Conservation (phyloP, 2,113 vertebrate species). For the Heliornis fulica region DNA sequence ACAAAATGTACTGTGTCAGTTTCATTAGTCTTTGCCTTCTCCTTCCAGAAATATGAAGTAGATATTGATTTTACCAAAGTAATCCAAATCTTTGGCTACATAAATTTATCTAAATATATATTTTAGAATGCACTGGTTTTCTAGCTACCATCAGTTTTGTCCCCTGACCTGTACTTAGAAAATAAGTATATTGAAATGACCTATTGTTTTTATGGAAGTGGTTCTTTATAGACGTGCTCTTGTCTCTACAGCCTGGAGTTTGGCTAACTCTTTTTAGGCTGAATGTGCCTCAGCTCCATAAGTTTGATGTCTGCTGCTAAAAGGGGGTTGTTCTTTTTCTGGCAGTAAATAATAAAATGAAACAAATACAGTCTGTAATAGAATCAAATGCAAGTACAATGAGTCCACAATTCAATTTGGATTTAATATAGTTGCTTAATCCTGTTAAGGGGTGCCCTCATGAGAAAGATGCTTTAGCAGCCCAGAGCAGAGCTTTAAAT, state of each 20-base stretch:
- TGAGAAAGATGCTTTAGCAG: slow-evolving; percentile 35
- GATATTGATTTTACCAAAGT: slow-evolving; percentile 47
- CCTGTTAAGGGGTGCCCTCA: slow-evolving; percentile 28
- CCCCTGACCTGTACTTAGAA: not conserved
- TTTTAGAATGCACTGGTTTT: not conserved
- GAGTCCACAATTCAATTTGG: slow-evolving; percentile 41
- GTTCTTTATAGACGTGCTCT: not conserved
- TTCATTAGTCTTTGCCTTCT: slow-evolving; percentile 35
- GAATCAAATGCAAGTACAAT: slow-evolving; percentile 45
- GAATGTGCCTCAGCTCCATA: not conserved
- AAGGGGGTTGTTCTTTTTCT: slow-evolving; percentile 3
- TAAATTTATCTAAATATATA: not conserved
- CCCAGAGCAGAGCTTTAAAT: not conserved
- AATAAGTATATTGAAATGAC: slow-evolving; percentile 16
- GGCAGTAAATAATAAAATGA: slow-evolving; percentile 32
- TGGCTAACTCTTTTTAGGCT: not conserved
- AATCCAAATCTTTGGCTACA: slow-evolving; percentile 8
- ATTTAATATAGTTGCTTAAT: slow-evolving; percentile 49
- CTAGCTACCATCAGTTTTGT: not conserved
- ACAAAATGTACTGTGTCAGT: slow-evolving; percentile 35
- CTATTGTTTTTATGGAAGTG: not conserved
- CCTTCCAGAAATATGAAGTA: slow-evolving; percentile 37
- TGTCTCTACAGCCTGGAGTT: not conserved
- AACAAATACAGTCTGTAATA: slow-evolving; percentile 53
- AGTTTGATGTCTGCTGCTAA: not conserved